phyloP scores from a whole-genome alignment of 2,113 vertebrate genomes.

The Rattus norvegicus region GRCr8 NC_086039.1:142182501-142183000 shows the following conservation, averaged over 20 bases:
- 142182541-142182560: background rate
- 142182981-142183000: no score
- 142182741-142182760: background rate
- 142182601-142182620: background rate
- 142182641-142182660: background rate
- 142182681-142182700: slow-evolving; percentile 28
- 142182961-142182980: no score
- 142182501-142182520: slow-evolving; percentile 2
- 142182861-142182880: no score
- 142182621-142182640: background rate
- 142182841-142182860: no score
- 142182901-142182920: no score
- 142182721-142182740: background rate
- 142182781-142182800: background rate
- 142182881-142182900: no score
- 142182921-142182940: no score
- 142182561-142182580: slow-evolving; percentile 39
- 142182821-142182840: no score
- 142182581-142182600: background rate
- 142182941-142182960: no score
- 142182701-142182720: background rate
- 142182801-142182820: no score
- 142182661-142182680: background rate
- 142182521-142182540: background rate
- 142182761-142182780: background rate